Evolutionary conservation across 2,113 vertebrate species (phyloP).

Genomic region (Syngnathus floridae): DNA sequence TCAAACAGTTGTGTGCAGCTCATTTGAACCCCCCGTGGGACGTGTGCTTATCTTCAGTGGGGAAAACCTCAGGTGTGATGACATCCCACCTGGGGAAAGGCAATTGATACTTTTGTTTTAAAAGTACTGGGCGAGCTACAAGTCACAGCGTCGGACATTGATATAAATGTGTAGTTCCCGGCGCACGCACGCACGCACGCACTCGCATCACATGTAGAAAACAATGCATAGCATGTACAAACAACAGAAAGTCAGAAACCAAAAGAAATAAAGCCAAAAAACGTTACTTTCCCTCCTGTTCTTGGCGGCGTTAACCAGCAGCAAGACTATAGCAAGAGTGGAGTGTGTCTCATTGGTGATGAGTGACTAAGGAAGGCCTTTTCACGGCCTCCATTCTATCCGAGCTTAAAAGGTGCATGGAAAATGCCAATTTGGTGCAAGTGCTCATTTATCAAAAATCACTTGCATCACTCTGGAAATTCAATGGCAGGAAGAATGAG

Average conservation of each 20-base stretch:
- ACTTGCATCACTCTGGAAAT: not conserved
- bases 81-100: constrained; percentile 41
- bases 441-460: not conserved
- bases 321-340: constrained; percentile 31
- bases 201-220: not conserved
- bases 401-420: constrained; percentile 9
- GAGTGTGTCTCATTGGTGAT: constrained; percentile 35
- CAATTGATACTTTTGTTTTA: constrained; percentile 30
- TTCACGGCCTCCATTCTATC: constrained; percentile 5
- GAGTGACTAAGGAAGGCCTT: constrained; percentile 10
- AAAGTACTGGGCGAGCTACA: constrained; percentile 20
- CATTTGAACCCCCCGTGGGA: constrained; percentile 20
- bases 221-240: not conserved
- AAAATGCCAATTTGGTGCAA: not conserved
- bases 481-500: too few relatives aligned
- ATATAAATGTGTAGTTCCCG: constrained; percentile 12
- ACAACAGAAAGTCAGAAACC: not conserved
- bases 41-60: constrained; percentile 46
- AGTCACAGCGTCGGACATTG: constrained; percentile 27
- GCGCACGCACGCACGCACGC: constrained; percentile 11
- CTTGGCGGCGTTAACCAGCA: constrained; percentile 27
- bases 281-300: constrained; percentile 11
- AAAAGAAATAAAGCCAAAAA: constrained; percentile 23
- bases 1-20: constrained; percentile 32
- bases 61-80: constrained; percentile 28